Evolutionary conservation across 37 sponge, comb jelly and placozoan genomes (phyloP).

Genomic region (Axinella damicornis): DNA sequence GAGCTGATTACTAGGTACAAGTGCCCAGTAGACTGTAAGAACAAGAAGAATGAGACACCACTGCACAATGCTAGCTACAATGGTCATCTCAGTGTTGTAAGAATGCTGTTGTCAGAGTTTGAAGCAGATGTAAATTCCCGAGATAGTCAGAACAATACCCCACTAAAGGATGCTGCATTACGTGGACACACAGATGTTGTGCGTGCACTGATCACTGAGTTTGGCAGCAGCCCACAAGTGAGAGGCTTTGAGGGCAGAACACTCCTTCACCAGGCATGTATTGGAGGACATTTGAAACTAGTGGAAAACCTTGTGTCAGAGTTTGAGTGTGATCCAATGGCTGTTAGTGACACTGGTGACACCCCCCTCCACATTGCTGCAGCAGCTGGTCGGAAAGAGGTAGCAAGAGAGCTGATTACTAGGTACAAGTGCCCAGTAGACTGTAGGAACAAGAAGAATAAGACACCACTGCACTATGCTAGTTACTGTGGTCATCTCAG

Average conservation of each 20-base stretch:
- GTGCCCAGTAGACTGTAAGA: neutral
- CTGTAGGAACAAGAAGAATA: neutral
- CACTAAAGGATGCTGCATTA: neutral
- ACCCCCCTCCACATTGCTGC: constrained; percentile 27
- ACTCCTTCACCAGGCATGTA: constrained; percentile 28
- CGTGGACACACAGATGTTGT: constrained; percentile 16
- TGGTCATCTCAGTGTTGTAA: too few relatives aligned
- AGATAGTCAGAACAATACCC: neutral
- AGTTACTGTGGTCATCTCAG: neutral
- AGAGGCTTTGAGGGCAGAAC: neutral
- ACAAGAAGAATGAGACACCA: too few relatives aligned
- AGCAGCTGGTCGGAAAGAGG: neutral
- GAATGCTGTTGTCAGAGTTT: too few relatives aligned
- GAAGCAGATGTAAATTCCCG: too few relatives aligned
- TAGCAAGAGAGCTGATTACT: constrained; percentile 5
- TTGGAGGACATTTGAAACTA: neutral
- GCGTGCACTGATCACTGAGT: too few relatives aligned
- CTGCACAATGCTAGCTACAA: too few relatives aligned
- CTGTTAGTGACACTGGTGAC: constrained; percentile 1
- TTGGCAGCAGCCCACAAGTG: too few relatives aligned
- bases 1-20: neutral
- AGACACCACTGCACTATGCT: constrained; percentile 21
- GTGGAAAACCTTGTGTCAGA: too few relatives aligned
- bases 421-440: neutral
- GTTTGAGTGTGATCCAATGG: neutral